These are phyloP conservation scores for Vollenhovia emeryi DNA, from an alignment of 1,140 invertebrate species.

Conservation along the genomic window DNA sequence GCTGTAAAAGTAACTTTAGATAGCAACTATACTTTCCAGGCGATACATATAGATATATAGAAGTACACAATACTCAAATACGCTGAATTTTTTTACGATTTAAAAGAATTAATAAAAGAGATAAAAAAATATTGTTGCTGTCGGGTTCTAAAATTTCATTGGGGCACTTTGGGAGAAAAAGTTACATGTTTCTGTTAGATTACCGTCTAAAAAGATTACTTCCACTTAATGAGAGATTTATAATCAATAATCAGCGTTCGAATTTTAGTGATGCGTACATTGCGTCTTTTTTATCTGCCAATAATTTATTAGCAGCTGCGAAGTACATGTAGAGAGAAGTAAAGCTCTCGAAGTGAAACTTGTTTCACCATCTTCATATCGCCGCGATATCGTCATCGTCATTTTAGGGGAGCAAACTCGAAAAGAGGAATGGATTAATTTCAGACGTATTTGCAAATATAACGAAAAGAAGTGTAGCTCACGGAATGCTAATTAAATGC, in stretches of 20 bases:
- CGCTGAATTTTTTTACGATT: background rate
- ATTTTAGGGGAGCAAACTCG: background rate
- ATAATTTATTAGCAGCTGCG: background rate
- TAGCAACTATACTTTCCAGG: background rate
- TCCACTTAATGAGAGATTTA: background rate
- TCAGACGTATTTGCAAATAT: background rate
- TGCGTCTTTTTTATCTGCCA: background rate
- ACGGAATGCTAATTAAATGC: conserved; percentile 12
- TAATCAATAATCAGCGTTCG: background rate
- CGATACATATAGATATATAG: no score
- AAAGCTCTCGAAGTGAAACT: background rate
- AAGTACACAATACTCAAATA: background rate
- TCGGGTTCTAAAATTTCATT: background rate
- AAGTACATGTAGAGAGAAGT: background rate
- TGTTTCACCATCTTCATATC: no score
- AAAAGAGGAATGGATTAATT: background rate
- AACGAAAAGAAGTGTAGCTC: background rate
- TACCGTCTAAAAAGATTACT: background rate
- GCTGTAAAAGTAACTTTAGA: background rate
- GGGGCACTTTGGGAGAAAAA: background rate
- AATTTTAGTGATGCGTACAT: background rate
- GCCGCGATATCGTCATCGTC: background rate
- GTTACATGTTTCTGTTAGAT: background rate
- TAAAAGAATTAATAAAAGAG: background rate
- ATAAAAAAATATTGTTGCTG: conserved; percentile 6